Base-by-base conservation (phyloP, 1,140 invertebrate genomes). In the Pseudomyrmex concolor region DNA sequence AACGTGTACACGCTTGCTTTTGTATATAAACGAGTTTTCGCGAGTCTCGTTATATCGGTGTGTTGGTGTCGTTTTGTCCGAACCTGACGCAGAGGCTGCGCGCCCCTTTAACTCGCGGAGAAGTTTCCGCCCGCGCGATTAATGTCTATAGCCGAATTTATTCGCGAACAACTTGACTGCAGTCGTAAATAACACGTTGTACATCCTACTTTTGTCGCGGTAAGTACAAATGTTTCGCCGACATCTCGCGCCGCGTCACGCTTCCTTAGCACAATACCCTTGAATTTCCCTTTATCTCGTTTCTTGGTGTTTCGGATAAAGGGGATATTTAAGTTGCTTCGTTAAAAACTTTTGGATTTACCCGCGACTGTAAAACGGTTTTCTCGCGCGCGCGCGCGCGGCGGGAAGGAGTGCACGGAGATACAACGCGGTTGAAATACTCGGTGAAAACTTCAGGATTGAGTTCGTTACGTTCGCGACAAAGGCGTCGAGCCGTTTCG, bases 311-410 rank as follows among this genome's bases (percentile, higher is more conserved):
- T 80, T 80, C 66, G 15, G 12, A 22, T 59, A 48, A 78, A 12
- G 17, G 25, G 51, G 54, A 59, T 80, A 59, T 70, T 70, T 70
- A 59, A 80, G 63, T 80, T 80, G 55, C 54, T 70, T 80, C 43
- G 66, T 70, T 70, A 80, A 80, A 80, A 80, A 80, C 76, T 80
- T 80, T 70, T n/a, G 54, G n/a, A 7, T 80, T 34, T 70, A 80
- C 17, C 19, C 48, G 34, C 34, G 15, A 70, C 43, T 12, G 54
- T 70, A 59, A 34, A 70, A 54, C 55, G 54, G 59, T 50, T 70
- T 59, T 55, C 8, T 51, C 19, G 19, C 74, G 17, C 3, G 25
- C 34, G 34, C 34, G 34, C 34, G 34, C 34, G 34, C 34, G 0
- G 34, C 34, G 0, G 34, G 34, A 34, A 34, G 34, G 34, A 34